These are phyloP conservation scores for Yasuhikotakia modesta DNA, from an alignment of 2,797 vertebrate genomes.

Conservation along the genomic window DNA sequence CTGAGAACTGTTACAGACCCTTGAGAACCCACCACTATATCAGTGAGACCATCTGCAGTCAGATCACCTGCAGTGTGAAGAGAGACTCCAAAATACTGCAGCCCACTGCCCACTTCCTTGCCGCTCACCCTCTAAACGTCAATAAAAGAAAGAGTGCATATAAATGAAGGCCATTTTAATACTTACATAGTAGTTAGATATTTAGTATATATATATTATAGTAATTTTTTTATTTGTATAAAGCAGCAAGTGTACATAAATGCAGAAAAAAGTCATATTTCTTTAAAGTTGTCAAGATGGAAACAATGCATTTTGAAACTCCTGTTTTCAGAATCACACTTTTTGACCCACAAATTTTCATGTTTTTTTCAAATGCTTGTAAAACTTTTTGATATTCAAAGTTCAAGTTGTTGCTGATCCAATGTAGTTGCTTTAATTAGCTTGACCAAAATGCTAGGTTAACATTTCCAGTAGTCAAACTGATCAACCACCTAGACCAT, in stretches of 20 bases:
- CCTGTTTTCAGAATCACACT: no score
- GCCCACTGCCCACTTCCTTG: neutral
- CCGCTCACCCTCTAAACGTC: constrained; percentile 52
- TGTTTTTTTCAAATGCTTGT: no score
- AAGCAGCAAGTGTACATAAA: no score
- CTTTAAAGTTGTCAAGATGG: no score
- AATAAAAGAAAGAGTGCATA: neutral
- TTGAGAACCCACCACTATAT: constrained; percentile 60
- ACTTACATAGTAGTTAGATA: no score
- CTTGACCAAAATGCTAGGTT: neutral
- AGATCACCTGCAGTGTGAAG: constrained; percentile 61
- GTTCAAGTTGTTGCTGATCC: neutral
- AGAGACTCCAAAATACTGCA: constrained; percentile 59
- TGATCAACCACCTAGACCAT: no score
- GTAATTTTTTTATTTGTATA: no score
- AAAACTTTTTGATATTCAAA: no score
- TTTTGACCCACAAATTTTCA: no score
- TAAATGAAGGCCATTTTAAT: neutral
- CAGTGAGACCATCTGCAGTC: constrained; percentile 57
- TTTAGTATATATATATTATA: no score
- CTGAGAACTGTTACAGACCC: constrained; percentile 57
- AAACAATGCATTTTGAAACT: neutral
- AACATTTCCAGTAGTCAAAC: neutral
- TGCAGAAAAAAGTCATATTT: no score
- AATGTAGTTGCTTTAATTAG: neutral